Percentiles rank a stretch among this genome's conserved stretches.
Conservation (phyloP, 2,797 vertebrate species). For the Champsocephalus gunnari region DNA sequence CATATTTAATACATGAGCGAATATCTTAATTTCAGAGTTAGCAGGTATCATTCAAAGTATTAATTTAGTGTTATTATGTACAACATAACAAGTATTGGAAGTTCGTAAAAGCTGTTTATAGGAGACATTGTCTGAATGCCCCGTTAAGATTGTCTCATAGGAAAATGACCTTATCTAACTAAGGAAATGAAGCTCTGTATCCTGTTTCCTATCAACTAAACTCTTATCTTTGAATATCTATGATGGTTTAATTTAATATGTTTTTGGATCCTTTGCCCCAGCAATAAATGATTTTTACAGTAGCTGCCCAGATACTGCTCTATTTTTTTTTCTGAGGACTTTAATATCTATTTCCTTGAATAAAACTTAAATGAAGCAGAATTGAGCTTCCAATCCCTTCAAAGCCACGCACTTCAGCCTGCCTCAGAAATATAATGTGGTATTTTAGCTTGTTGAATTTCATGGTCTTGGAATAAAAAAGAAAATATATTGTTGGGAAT, state of each 20-base stretch:
- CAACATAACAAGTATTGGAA: constrained; percentile 19
- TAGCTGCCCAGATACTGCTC: constrained; percentile 62
- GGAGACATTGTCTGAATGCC: constrained; percentile 40
- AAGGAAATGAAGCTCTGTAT: constrained; percentile 72
- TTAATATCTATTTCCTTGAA: constrained; percentile 64
- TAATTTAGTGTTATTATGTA: constrained; percentile 23
- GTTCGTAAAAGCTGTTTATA: constrained; percentile 39
- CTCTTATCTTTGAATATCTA: constrained; percentile 74
- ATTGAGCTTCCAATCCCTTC: constrained; percentile 51
- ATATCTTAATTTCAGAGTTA: constrained; percentile 23
- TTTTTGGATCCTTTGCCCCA: constrained; percentile 65
- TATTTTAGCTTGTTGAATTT: constrained; percentile 91
- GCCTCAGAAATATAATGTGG: constrained; percentile 76
- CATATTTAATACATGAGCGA: constrained; percentile 28
- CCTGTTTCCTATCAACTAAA: constrained; percentile 67
- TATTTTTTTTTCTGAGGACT: constrained; percentile 39
- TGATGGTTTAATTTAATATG: constrained; percentile 67
- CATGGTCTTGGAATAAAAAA: constrained; percentile 88
- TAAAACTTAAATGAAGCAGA: constrained; percentile 62
- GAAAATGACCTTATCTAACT: constrained; percentile 62
- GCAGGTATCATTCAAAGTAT: constrained; percentile 28
- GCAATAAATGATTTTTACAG: constrained; percentile 64
- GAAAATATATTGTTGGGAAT: constrained; percentile 91
- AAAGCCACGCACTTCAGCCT: constrained; percentile 76
- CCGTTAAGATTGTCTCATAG: constrained; percentile 54